Conservation (phyloP, 2,888 invertebrate species). For the Heliconius cydno region DNA sequence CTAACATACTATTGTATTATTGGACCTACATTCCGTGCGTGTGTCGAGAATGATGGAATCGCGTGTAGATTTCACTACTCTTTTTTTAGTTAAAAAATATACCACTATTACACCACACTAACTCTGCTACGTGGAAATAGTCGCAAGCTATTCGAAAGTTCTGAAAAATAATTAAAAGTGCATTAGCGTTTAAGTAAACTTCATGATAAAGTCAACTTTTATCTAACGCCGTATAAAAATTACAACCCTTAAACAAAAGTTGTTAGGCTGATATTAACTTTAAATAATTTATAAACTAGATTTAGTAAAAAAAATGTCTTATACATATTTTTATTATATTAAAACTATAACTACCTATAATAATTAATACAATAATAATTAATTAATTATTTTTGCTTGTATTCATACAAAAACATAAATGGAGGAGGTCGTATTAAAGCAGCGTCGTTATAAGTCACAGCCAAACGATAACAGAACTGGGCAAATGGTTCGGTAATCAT, state of each 20-base stretch:
- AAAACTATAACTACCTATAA: neutral
- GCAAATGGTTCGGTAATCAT: constrained; percentile 54
- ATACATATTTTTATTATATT: neutral
- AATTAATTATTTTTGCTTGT: neutral
- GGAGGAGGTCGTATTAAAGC: constrained; percentile 26
- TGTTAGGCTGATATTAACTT: too few species aligned
- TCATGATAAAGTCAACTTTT: neutral
- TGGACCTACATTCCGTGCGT: constrained; percentile 19
- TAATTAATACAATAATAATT: neutral
- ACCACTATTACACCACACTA: too few species aligned
- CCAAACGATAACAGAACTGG: constrained; percentile 50
- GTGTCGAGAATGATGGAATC: constrained; percentile 28
- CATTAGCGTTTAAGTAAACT: constrained; percentile 4
- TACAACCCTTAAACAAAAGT: neutral
- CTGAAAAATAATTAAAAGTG: constrained; percentile 3
- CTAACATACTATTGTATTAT: neutral
- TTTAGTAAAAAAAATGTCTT: neutral
- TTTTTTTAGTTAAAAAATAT: constrained; percentile 22
- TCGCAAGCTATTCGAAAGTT: neutral
- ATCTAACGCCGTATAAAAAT: neutral
- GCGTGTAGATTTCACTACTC: constrained; percentile 28
- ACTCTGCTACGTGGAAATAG: constrained; percentile 11
- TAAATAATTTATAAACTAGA: too few species aligned
- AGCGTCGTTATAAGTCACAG: constrained; percentile 37
- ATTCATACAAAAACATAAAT: neutral